Base-by-base conservation (phyloP, 2,797 vertebrate species). In the Emys orbicularis region DNA sequence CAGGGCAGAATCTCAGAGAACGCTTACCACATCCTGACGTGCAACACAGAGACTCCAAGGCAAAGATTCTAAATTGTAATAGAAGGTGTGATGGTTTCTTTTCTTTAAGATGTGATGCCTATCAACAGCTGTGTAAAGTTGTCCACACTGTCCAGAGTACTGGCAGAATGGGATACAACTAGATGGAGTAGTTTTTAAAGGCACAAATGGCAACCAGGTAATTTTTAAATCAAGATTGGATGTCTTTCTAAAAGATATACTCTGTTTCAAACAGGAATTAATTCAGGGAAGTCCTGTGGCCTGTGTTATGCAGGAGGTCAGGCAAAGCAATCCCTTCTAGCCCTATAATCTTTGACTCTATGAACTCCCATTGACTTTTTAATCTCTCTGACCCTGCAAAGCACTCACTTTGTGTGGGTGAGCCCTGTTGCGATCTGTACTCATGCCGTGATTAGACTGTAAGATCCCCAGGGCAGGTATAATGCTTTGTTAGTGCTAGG, bases 91-190 rank as follows among this genome's bases (percentile, higher is more conserved):
- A 50, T 31, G 5, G 29, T 10, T 87, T 83, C 10, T 87, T 94
- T 74, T 89, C 6, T 92, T 91, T 90, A 50, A 31, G 59, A n/a
- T 79, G 7, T 79, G 53, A 90, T 65, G 0, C 1, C 8, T 21
- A 86, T 7, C 29, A 92, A 65, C 34, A 95, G 80, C 89, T 81
- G 81, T 25, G 54, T 65, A 86, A 34, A 95, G 77, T 8, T 83
- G 16, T 72, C 85, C 77, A 57, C 50, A 82, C 9, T 83, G 23
- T 77, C 85, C 74, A 54, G 50, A 56, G 84, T 57, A 21, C 79
- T 90, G 77, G 84, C 37, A 93, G 54, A 83, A 65, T 1, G 65
- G 2, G 15, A 41, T 90, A 80, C 15, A 84, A 52, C 15, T 83
- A 74, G 83, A 87, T 80, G 8, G 34, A 79, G 2, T 3, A 76